These are phyloP conservation scores for Brachyptera putata DNA, from an alignment of 2,888 invertebrate genomes.

Conservation along the genomic window DNA sequence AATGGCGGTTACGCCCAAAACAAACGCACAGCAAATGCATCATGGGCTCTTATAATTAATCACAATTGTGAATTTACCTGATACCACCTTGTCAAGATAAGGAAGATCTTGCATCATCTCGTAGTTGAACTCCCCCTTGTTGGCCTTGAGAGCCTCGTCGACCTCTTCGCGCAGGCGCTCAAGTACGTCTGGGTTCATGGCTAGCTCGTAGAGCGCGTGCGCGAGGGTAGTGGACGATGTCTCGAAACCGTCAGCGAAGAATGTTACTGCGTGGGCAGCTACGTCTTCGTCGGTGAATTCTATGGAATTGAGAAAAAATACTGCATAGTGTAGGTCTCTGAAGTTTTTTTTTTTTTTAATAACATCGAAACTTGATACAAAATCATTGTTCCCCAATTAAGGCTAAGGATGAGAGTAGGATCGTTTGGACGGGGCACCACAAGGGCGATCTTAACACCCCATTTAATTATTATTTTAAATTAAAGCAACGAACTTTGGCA, in stretches of 20 bases:
- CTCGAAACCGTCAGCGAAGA: slow-evolving; percentile 40
- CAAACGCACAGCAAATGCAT: background rate
- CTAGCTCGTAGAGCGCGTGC: slow-evolving; percentile 37
- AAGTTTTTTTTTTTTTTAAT: background rate
- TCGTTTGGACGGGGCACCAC: too few species aligned
- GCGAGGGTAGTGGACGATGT: slow-evolving; percentile 38
- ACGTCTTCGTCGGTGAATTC: slow-evolving; percentile 27
- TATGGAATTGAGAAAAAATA: slow-evolving; percentile 12
- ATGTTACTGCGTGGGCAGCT: slow-evolving; percentile 36
- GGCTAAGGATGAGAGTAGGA: too few species aligned
- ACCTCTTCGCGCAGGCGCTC: slow-evolving; percentile 37
- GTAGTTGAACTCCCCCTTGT: slow-evolving; percentile 35
- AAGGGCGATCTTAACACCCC: too few species aligned
- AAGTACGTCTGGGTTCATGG: slow-evolving; percentile 37
- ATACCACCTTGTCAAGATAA: slow-evolving; percentile 37
- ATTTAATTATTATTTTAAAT: too few species aligned
- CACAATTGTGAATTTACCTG: too few species aligned
- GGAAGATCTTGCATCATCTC: slow-evolving; percentile 37
- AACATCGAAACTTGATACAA: too few species aligned
- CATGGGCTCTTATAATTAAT: background rate
- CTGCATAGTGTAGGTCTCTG: too few species aligned
- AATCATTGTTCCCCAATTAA: too few species aligned
- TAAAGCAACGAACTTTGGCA: too few species aligned
- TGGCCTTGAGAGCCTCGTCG: slow-evolving; percentile 32
- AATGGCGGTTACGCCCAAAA: too few species aligned